Evolutionary conservation across 2,797 vertebrate genomes (phyloP).

Genomic region (Echiichthys vipera): DNA sequence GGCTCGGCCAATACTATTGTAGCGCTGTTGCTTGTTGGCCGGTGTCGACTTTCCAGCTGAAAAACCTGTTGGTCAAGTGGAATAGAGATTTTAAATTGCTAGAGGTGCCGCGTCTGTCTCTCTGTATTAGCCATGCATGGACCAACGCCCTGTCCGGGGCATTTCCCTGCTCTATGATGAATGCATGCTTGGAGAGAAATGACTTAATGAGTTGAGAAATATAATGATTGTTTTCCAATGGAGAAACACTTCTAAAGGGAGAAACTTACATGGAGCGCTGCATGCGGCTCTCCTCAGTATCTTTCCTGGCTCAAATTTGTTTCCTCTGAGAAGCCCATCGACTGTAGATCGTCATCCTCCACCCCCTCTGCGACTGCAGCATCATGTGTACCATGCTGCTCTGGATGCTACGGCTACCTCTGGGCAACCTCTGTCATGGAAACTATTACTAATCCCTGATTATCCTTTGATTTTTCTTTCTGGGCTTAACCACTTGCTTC

Average conservation of each 20-base stretch:
- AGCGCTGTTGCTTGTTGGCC: slow-evolving; percentile 36
- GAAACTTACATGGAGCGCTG: slow-evolving; percentile 34
- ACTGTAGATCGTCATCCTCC: slow-evolving; percentile 43
- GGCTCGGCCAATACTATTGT: slow-evolving; percentile 32
- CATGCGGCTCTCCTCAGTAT: slow-evolving; percentile 43
- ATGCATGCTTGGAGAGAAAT: slow-evolving; percentile 19
- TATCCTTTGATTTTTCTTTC: slow-evolving; percentile 59
- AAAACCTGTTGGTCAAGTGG: slow-evolving; percentile 47
- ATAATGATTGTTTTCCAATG: slow-evolving; percentile 50
- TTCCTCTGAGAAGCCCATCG: slow-evolving; percentile 45
- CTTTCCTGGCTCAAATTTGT: slow-evolving; percentile 61
- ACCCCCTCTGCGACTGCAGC: slow-evolving; percentile 48
- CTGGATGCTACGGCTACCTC: slow-evolving; percentile 69
- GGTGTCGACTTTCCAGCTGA: slow-evolving; percentile 48
- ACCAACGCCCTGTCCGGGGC: neutral
- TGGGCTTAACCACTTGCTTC: slow-evolving; percentile 65
- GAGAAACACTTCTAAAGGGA: slow-evolving; percentile 31
- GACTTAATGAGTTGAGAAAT: slow-evolving; percentile 19
- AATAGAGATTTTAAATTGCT: slow-evolving; percentile 39
- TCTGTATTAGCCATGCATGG: slow-evolving; percentile 24
- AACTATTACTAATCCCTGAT: slow-evolving; percentile 78
- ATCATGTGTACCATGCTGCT: slow-evolving; percentile 65
- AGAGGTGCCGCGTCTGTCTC: slow-evolving; percentile 23
- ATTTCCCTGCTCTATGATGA: slow-evolving; percentile 44
- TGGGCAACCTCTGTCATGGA: slow-evolving; percentile 82